A percentile compares a stretch with the other conserved stretches of the same genome.
phyloP scores from a whole-genome alignment of 2,888 invertebrate species.

The Amphipyra berbera region DNA sequence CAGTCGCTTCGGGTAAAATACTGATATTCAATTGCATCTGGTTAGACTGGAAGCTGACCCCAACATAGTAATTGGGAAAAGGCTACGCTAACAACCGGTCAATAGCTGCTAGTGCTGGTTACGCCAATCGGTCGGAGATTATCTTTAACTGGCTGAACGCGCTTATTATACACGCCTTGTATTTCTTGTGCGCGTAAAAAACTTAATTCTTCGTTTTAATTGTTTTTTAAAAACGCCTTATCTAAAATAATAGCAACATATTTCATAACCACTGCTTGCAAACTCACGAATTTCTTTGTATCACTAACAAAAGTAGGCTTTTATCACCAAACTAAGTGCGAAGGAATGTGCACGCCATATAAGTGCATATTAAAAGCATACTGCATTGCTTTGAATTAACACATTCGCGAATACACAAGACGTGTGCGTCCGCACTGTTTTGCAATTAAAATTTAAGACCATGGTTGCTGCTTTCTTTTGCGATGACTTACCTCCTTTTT shows the following conservation, averaged over 20 bases:
- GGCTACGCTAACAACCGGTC: no score
- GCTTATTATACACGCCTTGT: no score
- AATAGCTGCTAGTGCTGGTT: no score
- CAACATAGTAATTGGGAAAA: no score
- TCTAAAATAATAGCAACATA: conserved; percentile 24
- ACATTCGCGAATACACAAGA: conserved; percentile 79
- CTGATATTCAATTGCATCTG: no score
- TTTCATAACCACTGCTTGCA: conserved; percentile 19
- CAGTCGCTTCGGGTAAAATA: no score
- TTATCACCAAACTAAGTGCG: conserved; percentile 59
- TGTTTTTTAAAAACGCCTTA: conserved; percentile 14
- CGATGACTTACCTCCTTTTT: conserved; percentile 50
- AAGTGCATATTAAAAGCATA: conserved; percentile 74
- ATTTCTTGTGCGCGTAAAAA: no score
- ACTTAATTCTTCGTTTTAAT: no score
- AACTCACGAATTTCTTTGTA: conserved; percentile 43
- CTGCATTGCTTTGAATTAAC: conserved; percentile 82
- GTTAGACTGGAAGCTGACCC: no score
- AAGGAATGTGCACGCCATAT: conserved; percentile 80
- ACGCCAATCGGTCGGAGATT: no score
- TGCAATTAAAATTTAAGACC: conserved; percentile 82
- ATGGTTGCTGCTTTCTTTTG: conserved; percentile 56
- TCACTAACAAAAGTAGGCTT: conserved; percentile 44
- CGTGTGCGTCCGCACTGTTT: conserved; percentile 73
- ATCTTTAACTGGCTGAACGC: no score